Conservation (phyloP, 2,888 invertebrate species). For the Melanostoma mellinum region DNA sequence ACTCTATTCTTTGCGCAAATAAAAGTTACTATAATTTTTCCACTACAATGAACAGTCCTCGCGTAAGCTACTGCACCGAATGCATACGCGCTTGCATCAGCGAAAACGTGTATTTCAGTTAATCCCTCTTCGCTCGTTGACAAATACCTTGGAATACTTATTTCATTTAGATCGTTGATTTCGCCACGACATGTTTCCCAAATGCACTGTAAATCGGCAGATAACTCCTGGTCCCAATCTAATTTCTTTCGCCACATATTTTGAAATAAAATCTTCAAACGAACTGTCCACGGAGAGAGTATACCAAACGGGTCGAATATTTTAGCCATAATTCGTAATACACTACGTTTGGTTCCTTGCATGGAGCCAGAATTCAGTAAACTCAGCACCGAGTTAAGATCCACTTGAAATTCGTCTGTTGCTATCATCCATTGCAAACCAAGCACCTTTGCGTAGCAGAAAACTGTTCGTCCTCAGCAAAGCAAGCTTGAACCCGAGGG, state of each 20-base stretch:
- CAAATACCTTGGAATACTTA: slow-evolving; percentile 24
- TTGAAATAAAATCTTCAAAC: slow-evolving; percentile 39
- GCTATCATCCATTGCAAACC: slow-evolving; percentile 33
- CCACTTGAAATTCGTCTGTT: slow-evolving; percentile 33
- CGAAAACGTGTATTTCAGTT: slow-evolving; percentile 25
- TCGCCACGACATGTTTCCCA: slow-evolving; percentile 18
- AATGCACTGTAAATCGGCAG: slow-evolving; percentile 11
- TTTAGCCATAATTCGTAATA: slow-evolving; percentile 26
- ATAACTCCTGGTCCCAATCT: slow-evolving; percentile 36
- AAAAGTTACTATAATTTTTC: slow-evolving; percentile 13
- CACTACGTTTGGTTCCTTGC: slow-evolving; percentile 14
- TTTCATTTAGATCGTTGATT: slow-evolving; percentile 15
- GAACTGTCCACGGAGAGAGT: slow-evolving; percentile 10
- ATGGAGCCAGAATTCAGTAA: not conserved
- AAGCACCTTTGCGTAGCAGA: slow-evolving; percentile 20
- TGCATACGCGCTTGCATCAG: slow-evolving; percentile 20
- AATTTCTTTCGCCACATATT: slow-evolving; percentile 25
- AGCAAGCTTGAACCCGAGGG: not conserved
- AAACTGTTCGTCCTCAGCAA: not conserved
- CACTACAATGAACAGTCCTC: slow-evolving; percentile 7
- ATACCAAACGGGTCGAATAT: slow-evolving; percentile 20
- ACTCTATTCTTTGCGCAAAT: slow-evolving; percentile 39
- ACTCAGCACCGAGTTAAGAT: slow-evolving; percentile 24
- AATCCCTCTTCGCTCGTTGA: not conserved
- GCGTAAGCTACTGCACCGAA: slow-evolving; percentile 33